Conservation (phyloP, 53 echinoderm and acorn worm genomes). For the Zoroaster sp. region DNA sequence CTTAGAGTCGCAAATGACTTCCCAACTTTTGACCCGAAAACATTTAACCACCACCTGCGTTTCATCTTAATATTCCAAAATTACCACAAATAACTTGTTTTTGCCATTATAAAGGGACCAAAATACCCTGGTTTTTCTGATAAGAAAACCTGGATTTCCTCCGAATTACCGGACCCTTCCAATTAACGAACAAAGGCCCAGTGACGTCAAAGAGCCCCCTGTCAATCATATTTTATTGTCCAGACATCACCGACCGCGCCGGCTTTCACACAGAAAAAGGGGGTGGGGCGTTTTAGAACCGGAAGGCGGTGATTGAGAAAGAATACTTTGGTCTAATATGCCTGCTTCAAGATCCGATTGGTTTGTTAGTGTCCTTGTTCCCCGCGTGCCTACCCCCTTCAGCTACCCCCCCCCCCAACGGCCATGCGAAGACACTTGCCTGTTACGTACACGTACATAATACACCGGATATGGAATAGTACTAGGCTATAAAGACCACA, state of each 20-base stretch:
- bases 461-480: background rate
- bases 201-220: slow-evolving; percentile 25
- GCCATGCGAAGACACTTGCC: background rate
- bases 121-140: slow-evolving; percentile 55
- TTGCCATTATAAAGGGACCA: background rate
- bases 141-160: slow-evolving; percentile 53
- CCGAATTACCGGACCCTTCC: slow-evolving; percentile 46
- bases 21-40: no score
- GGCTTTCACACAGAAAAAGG: background rate
- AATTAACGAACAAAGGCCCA: slow-evolving; percentile 30
- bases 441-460: background rate
- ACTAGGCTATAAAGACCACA: background rate
- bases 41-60: background rate
- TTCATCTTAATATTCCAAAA: background rate
- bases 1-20: no score
- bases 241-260: background rate
- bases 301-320: slow-evolving; percentile 50
- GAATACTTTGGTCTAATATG: slow-evolving; percentile 10
- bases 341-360: background rate
- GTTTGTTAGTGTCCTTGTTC: background rate
- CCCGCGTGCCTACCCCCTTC: background rate
- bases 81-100: slow-evolving; percentile 24
- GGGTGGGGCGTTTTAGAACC: slow-evolving; percentile 13
- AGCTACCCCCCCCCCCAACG: background rate
- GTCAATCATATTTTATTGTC: background rate